Conservation (phyloP, 2,113 vertebrate genomes). For the Rattus rattus region DNA sequence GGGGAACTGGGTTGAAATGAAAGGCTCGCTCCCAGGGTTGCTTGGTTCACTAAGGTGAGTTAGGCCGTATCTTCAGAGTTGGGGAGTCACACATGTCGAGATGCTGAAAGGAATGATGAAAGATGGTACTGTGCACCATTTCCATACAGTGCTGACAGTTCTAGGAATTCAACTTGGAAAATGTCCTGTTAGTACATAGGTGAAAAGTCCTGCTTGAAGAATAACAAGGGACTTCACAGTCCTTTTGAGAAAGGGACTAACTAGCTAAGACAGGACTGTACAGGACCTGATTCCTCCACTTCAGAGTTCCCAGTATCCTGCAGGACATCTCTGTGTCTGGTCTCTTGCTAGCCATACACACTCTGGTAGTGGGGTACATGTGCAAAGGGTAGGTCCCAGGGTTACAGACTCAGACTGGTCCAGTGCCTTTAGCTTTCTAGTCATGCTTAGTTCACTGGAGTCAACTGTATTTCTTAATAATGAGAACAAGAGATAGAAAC, state of each 20-base stretch:
- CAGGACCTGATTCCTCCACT: rapidly evolving
- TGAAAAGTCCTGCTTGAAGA: background rate
- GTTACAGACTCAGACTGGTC: background rate
- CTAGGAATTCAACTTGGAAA: background rate
- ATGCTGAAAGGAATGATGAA: background rate
- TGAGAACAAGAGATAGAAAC: background rate
- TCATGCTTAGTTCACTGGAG: too few relatives aligned
- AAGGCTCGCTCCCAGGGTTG: background rate
- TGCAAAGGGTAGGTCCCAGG: background rate
- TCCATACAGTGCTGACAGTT: background rate
- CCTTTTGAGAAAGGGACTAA: background rate
- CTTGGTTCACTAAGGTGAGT: background rate
- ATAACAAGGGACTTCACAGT: background rate
- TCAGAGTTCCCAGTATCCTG: background rate
- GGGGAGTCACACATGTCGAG: background rate
- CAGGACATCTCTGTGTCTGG: too few relatives aligned
- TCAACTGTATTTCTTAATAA: background rate
- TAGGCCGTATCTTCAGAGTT: background rate
- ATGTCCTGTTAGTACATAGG: too few relatives aligned
- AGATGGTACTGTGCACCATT: background rate
- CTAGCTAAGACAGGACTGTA: background rate
- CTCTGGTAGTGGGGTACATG: too few relatives aligned
- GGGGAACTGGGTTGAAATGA: rapidly evolving
- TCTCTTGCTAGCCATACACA: too few relatives aligned
- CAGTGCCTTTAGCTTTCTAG: background rate